A percentile compares a stretch with the other conserved stretches of the same genome.
These are phyloP conservation scores for Caenorhabditis panamensis DNA, from an alignment of 2,888 invertebrate genomes.

Conservation along the genomic window DNA sequence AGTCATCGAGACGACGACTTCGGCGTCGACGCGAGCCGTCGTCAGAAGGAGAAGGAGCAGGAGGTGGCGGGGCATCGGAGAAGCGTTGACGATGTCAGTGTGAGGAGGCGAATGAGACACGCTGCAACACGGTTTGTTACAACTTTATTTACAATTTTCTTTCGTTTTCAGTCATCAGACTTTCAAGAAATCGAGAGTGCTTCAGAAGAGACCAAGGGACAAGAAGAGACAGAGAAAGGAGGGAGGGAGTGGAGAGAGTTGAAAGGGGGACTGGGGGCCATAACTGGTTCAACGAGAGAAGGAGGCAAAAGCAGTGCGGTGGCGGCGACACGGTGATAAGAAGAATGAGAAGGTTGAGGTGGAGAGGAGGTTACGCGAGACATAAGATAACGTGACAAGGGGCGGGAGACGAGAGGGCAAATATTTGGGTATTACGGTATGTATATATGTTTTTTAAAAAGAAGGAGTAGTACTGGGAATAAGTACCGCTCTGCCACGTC, in stretches of 20 bases:
- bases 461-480: no score
- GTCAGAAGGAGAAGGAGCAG: conserved; percentile 43
- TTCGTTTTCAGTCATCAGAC: not conserved
- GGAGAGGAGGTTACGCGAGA: conserved; percentile 39
- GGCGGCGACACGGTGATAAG: not conserved
- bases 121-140: conserved; percentile 34
- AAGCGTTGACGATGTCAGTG: conserved; percentile 24
- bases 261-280: not conserved
- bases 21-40: conserved; percentile 43
- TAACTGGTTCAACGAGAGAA: conserved; percentile 51
- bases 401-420: conserved; percentile 31
- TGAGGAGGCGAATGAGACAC: conserved; percentile 12
- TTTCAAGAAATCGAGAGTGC: conserved; percentile 35
- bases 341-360: not conserved
- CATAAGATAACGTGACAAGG: conserved; percentile 50
- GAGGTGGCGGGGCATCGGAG: conserved; percentile 33
- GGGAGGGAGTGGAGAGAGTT: not conserved
- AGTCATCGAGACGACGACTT: conserved; percentile 48
- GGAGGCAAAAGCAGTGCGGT: conserved; percentile 17
- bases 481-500: conserved; percentile 21
- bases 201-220: conserved; percentile 3
- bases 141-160: not conserved
- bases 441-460: conserved; percentile 7
- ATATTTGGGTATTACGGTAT: conserved; percentile 26
- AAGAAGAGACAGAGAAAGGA: conserved; percentile 5